Base-by-base conservation (phyloP, 2,888 invertebrate species). In the Corythucha ciliata region DNA sequence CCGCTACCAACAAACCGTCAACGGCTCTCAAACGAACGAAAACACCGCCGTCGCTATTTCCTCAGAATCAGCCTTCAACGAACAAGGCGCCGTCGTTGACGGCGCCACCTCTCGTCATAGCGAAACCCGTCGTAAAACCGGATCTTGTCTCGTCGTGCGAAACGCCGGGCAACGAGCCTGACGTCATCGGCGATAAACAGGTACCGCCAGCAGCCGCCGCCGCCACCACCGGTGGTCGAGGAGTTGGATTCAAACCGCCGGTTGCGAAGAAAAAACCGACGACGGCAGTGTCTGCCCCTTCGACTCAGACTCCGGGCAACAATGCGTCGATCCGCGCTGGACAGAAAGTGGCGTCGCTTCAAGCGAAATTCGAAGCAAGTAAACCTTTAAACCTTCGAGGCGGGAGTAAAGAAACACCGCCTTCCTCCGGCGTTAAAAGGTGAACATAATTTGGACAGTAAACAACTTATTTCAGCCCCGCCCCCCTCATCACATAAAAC, bases 311-410 rank as follows among this genome's bases (percentile, higher is more conserved):
- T n/a, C 44, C 51, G 8, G 34, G 36, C 2, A 55, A 52, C 21
- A 14, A 33, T 1, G 40, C 27, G 5, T 36, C 61, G 58, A 41
- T 63, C 52, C 64, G 72, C 2, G 67, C 67, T 48, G 78, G 78
- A 63, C 82, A 82, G 18, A 83, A 79, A 65, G 83, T 85, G 48
- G 84, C 84, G 25, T 79, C 80, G 52, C 70, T 86, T 60, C 85
- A 86, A 63, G 83, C 83, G 62, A 84, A 82, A 66, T 86, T 85
- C 65, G 85, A 86, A 68, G 77, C 74, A 22, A 41, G 49, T 16
- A 49, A 49, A 41, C n/a, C n/a, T n/a, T n/a, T n/a, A n/a, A n/a
- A n/a, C n/a, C n/a, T n/a, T n/a, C n/a, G n/a, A n/a, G n/a, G n/a
- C n/a, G n/a, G n/a, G n/a, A n/a, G n/a, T n/a, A n/a, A n/a, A n/a